Percentiles rank a stretch among this genome's conserved stretches.
Evolutionary conservation across 2,113 vertebrate species (phyloP).

Genomic region (Andinoacara biseriatus): DNA sequence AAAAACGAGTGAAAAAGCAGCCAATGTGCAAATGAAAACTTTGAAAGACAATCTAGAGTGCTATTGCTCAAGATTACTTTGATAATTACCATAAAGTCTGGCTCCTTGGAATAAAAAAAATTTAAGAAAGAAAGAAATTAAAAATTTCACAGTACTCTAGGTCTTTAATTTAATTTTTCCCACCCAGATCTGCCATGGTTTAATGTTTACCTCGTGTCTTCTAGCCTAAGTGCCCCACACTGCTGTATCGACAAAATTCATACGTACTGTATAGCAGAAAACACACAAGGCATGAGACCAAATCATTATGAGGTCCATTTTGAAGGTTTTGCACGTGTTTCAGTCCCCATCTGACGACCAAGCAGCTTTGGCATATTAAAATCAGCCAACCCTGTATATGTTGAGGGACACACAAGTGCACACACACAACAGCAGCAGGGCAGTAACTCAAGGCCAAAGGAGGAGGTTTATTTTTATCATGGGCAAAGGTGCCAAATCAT

Average conservation of each 20-base stretch:
- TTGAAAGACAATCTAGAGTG: not conserved
- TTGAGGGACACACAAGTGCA: slow-evolving; percentile 55
- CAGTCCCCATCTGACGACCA: slow-evolving; percentile 60
- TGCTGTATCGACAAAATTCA: slow-evolving; percentile 58
- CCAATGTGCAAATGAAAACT: not conserved
- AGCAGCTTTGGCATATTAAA: slow-evolving; percentile 77
- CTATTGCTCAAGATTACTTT: not conserved
- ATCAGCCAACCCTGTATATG: slow-evolving; percentile 73
- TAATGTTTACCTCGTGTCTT: slow-evolving; percentile 55
- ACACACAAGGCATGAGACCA: not conserved
- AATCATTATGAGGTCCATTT: slow-evolving; percentile 67
- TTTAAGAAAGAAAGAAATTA: not conserved
- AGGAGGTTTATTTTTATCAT: slow-evolving; percentile 83
- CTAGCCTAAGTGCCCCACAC: slow-evolving; percentile 18
- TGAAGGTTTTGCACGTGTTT: slow-evolving; percentile 62
- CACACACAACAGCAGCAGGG: slow-evolving; percentile 57
- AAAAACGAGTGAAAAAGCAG: not conserved
- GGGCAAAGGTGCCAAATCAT: slow-evolving; percentile 82
- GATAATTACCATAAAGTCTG: not conserved
- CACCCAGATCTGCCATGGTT: slow-evolving; percentile 13
- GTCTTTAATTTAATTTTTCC: not conserved
- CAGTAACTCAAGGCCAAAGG: slow-evolving; percentile 81
- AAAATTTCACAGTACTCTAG: not conserved
- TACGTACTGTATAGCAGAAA: slow-evolving; percentile 22
- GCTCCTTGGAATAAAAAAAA: not conserved